Evolutionary conservation across 37 sponge, comb jelly and placozoan species (phyloP), one percentile per base, ranked within the genome.

Genomic region (Petrosia ficiformis): DNA sequence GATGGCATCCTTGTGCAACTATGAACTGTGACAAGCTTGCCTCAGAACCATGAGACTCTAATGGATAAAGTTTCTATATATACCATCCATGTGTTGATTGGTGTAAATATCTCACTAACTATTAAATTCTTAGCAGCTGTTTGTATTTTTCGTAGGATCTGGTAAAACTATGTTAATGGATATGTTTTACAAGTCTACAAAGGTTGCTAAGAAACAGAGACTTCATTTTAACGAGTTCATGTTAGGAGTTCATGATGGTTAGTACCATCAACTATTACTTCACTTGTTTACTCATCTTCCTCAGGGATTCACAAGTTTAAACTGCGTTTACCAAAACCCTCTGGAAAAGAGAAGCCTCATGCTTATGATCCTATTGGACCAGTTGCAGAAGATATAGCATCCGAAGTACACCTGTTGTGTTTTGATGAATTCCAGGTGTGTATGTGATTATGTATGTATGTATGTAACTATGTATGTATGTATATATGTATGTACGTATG

Each of bases 91-190:
- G n/a, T n/a, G n/a, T n/a, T n/a, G n/a, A n/a, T n/a, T n/a, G n/a
- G n/a, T n/a, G n/a, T n/a, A n/a, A n/a, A n/a, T n/a, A n/a, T n/a
- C n/a, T n/a, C n/a, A n/a, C n/a, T n/a, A n/a, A n/a, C n/a, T n/a
- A n/a, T n/a, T n/a, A n/a, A n/a, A n/a, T n/a, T n/a, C n/a, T n/a
- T n/a, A n/a, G n/a, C n/a, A 4, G 16, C 1, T 79, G 32, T 28
- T 22, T 14, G 0, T 11, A 60, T 29, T n/a, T n/a, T n/a, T n/a
- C n/a, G n/a, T 34, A 91, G 92, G 96, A 31, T 71, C 90, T 68
- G 98, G 98, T 16, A 97, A 97, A 88, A 97, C 98, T 21, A 97
- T 97, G 98, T 39, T 97, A 66, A 97, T 97, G 98, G 98, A 97
- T 77, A 48, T 91, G 78, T 97, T 97, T 79, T 97, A 79, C 68